Conservation (phyloP, 2,113 vertebrate species). For the Tragelaphus imberbis region DNA sequence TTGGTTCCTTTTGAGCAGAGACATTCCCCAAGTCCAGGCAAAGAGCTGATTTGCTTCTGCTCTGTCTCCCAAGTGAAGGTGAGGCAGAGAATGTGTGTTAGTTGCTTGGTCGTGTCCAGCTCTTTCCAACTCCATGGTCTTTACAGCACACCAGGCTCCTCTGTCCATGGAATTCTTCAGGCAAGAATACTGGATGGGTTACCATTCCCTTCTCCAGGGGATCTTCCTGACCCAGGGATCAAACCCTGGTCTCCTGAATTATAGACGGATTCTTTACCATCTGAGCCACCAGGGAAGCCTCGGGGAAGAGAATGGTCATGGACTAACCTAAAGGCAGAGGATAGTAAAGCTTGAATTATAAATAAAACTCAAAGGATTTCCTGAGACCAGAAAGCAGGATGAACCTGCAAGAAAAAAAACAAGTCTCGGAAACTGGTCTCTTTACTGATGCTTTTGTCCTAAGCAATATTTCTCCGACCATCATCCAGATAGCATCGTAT, state of each 20-base stretch:
- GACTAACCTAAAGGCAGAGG: background rate
- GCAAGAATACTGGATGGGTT: background rate
- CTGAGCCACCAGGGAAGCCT: background rate
- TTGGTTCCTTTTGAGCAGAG: background rate
- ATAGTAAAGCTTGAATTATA: background rate
- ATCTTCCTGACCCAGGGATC: background rate
- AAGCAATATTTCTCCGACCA: slow-evolving; percentile 49
- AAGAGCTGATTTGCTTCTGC: background rate
- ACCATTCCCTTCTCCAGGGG: background rate
- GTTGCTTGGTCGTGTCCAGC: background rate
- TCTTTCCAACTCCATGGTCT: background rate
- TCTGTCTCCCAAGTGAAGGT: background rate
- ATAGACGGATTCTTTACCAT: background rate
- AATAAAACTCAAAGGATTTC: background rate
- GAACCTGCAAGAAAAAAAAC: background rate
- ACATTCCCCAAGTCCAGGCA: background rate
- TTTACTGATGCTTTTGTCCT: slow-evolving; percentile 32
- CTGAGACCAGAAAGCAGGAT: background rate
- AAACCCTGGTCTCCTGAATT: background rate
- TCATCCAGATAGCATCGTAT: slow-evolving; percentile 52
- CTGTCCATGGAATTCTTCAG: background rate
- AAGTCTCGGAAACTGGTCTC: slow-evolving; percentile 11
- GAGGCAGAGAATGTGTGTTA: background rate
- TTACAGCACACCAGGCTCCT: background rate
- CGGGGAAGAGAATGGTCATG: fast-evolving